These are phyloP conservation scores for Sycophila texana DNA, from an alignment of 2,888 invertebrate species.

Conservation along the genomic window DNA sequence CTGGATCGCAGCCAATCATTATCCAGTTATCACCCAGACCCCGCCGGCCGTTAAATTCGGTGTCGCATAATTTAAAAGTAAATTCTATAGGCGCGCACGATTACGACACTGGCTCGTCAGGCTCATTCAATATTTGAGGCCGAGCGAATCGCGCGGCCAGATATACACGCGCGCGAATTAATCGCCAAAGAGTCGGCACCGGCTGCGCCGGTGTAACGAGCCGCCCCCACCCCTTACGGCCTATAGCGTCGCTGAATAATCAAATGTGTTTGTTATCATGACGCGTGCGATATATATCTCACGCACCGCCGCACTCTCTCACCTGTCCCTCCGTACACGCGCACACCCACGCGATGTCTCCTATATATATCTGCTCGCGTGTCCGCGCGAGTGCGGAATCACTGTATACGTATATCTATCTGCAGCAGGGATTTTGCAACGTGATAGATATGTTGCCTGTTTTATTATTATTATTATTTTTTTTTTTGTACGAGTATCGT, in stretches of 20 bases:
- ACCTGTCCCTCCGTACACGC: neutral
- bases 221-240: neutral
- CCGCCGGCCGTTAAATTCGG: too few relatives aligned
- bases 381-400: too few relatives aligned
- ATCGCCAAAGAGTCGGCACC: slow-evolving; percentile 9
- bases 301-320: neutral
- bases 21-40: too few relatives aligned
- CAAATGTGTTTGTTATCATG: slow-evolving; percentile 39
- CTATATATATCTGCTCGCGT: too few relatives aligned
- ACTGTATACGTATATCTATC: too few relatives aligned
- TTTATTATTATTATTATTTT: too few relatives aligned
- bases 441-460: too few relatives aligned
- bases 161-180: slow-evolving; percentile 16
- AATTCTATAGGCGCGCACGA: neutral
- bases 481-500: too few relatives aligned
- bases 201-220: slow-evolving; percentile 2
- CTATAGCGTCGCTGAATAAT: slow-evolving; percentile 29
- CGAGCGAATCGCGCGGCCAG: neutral
- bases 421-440: too few relatives aligned
- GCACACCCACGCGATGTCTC: neutral
- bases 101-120: neutral
- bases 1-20: too few relatives aligned
- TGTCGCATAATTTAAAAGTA: neutral
- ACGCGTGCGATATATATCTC: neutral
- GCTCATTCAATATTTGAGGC: slow-evolving; percentile 35